These are phyloP conservation scores for Passerina amoena DNA, from an alignment of 2,113 vertebrate species.

Conservation along the genomic window DNA sequence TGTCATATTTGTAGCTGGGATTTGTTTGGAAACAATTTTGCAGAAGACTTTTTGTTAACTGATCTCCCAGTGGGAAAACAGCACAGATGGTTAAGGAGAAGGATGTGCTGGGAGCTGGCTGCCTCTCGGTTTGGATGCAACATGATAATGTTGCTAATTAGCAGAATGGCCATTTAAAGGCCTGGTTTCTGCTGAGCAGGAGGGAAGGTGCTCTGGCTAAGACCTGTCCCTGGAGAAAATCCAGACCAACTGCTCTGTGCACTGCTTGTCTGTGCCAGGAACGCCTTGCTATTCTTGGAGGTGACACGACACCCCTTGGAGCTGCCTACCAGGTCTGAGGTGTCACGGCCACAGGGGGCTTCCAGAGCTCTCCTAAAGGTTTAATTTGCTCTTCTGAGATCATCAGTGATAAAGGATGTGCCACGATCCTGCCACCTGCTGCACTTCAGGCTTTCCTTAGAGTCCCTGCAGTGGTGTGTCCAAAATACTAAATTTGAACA, in stretches of 20 bases:
- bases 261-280: neutral
- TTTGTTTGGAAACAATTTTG: neutral
- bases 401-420: neutral
- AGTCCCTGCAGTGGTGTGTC: neutral
- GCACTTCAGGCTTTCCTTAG: neutral
- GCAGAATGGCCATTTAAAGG: neutral
- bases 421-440: neutral
- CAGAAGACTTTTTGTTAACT: neutral
- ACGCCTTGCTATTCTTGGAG: neutral
- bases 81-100: neutral
- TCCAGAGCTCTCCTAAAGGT: neutral
- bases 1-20: neutral
- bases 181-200: neutral
- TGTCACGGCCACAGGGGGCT: neutral
- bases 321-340: neutral
- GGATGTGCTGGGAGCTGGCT: neutral
- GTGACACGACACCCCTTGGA: neutral
- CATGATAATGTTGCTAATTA: neutral
- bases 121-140: neutral
- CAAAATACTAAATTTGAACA: neutral
- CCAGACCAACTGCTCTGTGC: neutral
- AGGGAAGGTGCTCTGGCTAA: neutral
- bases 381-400: neutral
- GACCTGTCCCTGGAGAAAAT: neutral
- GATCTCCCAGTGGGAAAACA: neutral